A percentile compares a stretch with the other conserved stretches of the same genome.
Evolutionary conservation across 2,797 vertebrate species (phyloP).

Genomic region (Schizopygopsis malacanthus): DNA sequence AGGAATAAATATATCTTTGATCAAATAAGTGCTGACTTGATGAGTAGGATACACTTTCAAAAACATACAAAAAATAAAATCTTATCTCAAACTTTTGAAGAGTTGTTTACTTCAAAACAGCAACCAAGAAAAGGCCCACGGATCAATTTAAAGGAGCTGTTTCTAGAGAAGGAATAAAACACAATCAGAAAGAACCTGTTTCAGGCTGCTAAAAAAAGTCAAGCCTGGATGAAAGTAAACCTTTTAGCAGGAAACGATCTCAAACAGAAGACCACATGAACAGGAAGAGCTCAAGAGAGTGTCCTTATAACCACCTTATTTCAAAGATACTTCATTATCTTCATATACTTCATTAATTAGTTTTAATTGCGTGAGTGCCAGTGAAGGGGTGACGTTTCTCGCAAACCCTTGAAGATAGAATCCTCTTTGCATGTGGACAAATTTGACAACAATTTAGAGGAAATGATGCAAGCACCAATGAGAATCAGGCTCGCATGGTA

Average conservation of each 20-base stretch:
- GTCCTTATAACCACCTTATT: neutral
- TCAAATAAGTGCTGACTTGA: neutral
- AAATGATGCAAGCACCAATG: slow-evolving; percentile 42
- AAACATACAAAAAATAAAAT: neutral
- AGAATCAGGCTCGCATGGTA: slow-evolving; percentile 26
- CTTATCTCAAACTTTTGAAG: neutral
- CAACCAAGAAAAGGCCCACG: neutral
- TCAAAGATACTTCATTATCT: neutral
- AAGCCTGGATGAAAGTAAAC: neutral
- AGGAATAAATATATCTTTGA: neutral
- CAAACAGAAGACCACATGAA: neutral
- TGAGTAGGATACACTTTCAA: neutral
- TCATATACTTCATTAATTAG: neutral
- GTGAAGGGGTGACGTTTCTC: neutral
- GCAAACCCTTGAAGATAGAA: slow-evolving; percentile 22
- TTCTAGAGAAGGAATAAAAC: slow-evolving; percentile 13
- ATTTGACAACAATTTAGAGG: slow-evolving; percentile 28
- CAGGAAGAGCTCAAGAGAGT: neutral
- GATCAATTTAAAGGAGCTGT: neutral
- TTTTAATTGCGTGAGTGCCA: neutral
- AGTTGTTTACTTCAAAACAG: neutral
- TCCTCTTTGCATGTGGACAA: slow-evolving; percentile 22
- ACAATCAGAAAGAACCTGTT: neutral
- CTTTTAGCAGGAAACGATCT: neutral
- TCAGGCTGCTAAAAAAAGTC: neutral